Evolutionary conservation across 2,113 vertebrate species (phyloP).

Genomic region (Callorhinus ursinus): DNA sequence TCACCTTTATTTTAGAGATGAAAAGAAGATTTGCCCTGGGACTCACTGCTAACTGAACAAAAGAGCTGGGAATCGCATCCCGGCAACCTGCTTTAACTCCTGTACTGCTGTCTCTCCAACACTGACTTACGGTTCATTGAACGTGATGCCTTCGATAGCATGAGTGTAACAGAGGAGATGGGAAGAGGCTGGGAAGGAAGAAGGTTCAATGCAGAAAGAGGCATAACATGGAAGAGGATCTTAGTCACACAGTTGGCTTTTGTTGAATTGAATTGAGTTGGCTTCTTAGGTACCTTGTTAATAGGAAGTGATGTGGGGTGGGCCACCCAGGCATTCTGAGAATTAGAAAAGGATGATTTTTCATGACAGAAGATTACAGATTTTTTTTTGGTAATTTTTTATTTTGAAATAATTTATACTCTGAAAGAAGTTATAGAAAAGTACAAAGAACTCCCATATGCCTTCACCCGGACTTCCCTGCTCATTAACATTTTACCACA

Average conservation of each 20-base stretch:
- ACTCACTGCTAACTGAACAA: not conserved
- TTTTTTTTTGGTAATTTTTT: not conserved
- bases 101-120: not conserved
- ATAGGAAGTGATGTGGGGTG: not conserved
- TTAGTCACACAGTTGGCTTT: not conserved
- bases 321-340: not conserved
- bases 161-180: not conserved
- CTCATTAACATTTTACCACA: not conserved
- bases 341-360: not conserved
- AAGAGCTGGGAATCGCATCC: not conserved
- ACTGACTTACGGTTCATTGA: not conserved
- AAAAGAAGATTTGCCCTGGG: not conserved
- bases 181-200: not conserved
- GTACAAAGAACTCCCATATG: not conserved
- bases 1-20: not conserved
- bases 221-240: not conserved
- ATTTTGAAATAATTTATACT: slow-evolving; percentile 34
- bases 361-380: not conserved
- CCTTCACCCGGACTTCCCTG: not conserved
- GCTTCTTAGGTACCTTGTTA: not conserved
- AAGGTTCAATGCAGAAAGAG: not conserved
- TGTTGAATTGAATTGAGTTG: not conserved
- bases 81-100: not conserved
- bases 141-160: not conserved
- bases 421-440: not conserved